Conservation (phyloP, 2,113 vertebrate genomes). For the Cyprinodon tularosa region DNA sequence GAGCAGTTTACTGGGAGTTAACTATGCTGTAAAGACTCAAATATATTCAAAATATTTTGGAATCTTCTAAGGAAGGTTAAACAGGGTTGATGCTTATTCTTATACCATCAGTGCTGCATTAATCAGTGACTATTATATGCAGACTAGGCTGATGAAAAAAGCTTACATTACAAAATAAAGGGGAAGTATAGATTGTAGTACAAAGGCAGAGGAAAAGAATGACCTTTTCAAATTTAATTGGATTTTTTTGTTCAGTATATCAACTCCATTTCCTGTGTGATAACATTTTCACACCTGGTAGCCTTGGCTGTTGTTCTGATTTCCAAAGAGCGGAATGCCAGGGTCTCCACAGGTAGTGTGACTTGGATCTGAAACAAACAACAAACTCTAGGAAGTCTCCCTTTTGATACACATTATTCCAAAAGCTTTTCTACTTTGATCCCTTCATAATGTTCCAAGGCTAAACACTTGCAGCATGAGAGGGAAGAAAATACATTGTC, state of each 20-base stretch:
- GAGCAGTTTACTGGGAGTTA: too few relatives aligned
- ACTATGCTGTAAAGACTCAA: too few relatives aligned
- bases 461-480: not conserved
- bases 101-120: not conserved
- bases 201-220: not conserved
- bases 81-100: not conserved
- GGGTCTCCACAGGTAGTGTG: conserved; percentile 92
- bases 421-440: too few relatives aligned
- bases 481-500: not conserved
- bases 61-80: not conserved
- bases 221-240: conserved; percentile 1
- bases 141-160: not conserved
- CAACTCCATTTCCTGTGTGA: not conserved
- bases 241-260: conserved; percentile 6
- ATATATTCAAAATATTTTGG: not conserved
- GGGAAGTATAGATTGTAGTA: not conserved
- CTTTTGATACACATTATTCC: not conserved
- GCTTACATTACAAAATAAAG: not conserved
- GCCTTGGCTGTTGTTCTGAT: conserved; percentile 95
- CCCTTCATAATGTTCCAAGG: not conserved
- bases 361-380: conserved; percentile 84
- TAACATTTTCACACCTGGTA: conserved; percentile 84
- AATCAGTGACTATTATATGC: not conserved
- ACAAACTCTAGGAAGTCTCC: conserved; percentile 8
- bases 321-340: conserved; percentile 88